Conservation (phyloP, 2,888 invertebrate genomes). For the Sabatieria punctata region DNA sequence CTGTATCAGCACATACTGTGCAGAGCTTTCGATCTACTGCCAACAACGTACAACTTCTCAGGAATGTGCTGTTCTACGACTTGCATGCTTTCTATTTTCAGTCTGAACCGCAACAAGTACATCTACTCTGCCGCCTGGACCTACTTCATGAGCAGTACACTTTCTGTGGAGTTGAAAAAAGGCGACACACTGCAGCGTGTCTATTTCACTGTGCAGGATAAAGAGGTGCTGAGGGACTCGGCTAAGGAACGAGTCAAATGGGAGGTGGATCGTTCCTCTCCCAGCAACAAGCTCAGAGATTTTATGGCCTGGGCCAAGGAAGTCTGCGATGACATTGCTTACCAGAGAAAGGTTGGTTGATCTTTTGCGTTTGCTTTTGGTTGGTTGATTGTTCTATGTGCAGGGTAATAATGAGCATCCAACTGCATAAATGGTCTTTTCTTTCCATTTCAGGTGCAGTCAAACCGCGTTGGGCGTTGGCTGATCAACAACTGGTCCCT, state of each 20-base stretch:
- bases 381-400: no score
- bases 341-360: conserved; percentile 22
- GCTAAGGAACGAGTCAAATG: conserved; percentile 35
- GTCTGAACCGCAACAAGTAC: no score
- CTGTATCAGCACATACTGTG: conserved; percentile 30
- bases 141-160: conserved; percentile 21
- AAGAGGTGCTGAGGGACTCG: conserved; percentile 31
- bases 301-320: conserved; percentile 34
- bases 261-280: conserved; percentile 32
- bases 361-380: no score
- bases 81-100: no score
- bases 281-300: conserved; percentile 33
- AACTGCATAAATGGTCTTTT: neutral
- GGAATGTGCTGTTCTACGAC: no score
- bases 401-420: no score
- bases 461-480: conserved; percentile 22
- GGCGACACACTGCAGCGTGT: conserved; percentile 31
- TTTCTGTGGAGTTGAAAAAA: conserved; percentile 32
- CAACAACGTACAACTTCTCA: no score
- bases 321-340: conserved; percentile 33
- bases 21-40: conserved; percentile 29
- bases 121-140: no score
- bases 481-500: conserved; percentile 30
- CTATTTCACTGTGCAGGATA: conserved; percentile 31
- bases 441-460: conserved; percentile 14